Evolutionary conservation across 2,888 invertebrate species (phyloP).

Genomic region (Chymomyza fuscimana): DNA sequence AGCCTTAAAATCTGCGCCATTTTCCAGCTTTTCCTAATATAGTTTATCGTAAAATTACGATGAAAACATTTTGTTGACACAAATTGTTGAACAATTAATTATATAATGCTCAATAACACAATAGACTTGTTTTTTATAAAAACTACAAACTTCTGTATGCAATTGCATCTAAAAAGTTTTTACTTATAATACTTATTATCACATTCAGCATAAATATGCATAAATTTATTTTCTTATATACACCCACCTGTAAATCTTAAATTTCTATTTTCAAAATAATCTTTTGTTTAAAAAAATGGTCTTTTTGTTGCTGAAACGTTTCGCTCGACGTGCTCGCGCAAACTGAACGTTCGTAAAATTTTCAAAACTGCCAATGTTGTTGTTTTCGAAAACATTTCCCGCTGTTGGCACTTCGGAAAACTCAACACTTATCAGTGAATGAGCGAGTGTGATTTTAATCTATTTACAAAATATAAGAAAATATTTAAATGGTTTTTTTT

Average conservation of each 20-base stretch:
- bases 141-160: background rate
- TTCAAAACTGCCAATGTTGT: constrained; percentile 51
- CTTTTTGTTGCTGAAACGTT: constrained; percentile 21
- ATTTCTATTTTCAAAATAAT: constrained; percentile 38
- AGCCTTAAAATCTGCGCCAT: background rate
- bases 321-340: constrained; percentile 36
- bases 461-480: constrained; percentile 64
- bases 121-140: constrained; percentile 42
- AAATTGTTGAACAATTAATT: constrained; percentile 40
- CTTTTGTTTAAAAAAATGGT: constrained; percentile 25
- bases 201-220: background rate
- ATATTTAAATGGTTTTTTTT: constrained; percentile 21
- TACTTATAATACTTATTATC: background rate
- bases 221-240: background rate
- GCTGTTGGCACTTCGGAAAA: constrained; percentile 42
- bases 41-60: background rate
- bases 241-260: constrained; percentile 65
- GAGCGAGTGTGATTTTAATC: constrained; percentile 54
- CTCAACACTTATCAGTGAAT: constrained; percentile 48
- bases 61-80: constrained; percentile 41
- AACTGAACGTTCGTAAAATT: constrained; percentile 52
- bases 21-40: background rate
- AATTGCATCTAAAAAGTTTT: background rate
- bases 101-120: constrained; percentile 53
- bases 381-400: constrained; percentile 36